These are phyloP conservation scores for Rafetus swinhoei DNA, from an alignment of 2,113 vertebrate genomes.

Conservation along the genomic window DNA sequence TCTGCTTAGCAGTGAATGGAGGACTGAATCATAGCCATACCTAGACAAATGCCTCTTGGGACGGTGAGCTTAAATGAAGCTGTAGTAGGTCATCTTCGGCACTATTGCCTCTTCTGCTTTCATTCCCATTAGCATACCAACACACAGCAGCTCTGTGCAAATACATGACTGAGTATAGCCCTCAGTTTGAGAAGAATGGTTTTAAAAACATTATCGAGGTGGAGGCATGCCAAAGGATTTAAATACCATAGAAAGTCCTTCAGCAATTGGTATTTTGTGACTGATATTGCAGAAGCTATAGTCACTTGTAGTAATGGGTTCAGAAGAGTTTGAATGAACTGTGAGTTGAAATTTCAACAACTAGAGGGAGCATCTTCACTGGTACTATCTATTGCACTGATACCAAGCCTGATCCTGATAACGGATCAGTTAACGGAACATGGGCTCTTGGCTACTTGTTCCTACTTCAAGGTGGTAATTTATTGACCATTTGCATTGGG, in stretches of 20 bases:
- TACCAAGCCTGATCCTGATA: background rate
- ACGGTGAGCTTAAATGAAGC: background rate
- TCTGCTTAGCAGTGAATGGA: background rate
- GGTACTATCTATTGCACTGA: background rate
- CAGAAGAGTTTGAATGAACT: background rate
- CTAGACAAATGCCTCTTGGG: background rate
- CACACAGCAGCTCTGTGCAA: background rate
- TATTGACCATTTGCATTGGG: background rate
- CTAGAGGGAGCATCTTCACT: background rate
- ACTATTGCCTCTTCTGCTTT: background rate
- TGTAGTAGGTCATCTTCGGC: background rate
- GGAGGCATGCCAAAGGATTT: background rate
- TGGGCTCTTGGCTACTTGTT: background rate
- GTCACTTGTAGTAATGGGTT: background rate
- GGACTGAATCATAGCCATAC: background rate
- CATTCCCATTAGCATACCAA: background rate
- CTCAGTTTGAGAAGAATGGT: background rate
- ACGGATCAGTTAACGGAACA: background rate
- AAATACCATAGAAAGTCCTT: background rate
- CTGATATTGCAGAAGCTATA: background rate
- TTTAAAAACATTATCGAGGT: background rate
- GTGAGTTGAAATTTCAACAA: background rate
- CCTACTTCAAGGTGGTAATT: background rate
- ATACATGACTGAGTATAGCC: background rate
- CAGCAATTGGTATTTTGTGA: background rate